phyloP scores from a whole-genome alignment of 1,140 invertebrate species.

The Eupeodes corollae region DNA sequence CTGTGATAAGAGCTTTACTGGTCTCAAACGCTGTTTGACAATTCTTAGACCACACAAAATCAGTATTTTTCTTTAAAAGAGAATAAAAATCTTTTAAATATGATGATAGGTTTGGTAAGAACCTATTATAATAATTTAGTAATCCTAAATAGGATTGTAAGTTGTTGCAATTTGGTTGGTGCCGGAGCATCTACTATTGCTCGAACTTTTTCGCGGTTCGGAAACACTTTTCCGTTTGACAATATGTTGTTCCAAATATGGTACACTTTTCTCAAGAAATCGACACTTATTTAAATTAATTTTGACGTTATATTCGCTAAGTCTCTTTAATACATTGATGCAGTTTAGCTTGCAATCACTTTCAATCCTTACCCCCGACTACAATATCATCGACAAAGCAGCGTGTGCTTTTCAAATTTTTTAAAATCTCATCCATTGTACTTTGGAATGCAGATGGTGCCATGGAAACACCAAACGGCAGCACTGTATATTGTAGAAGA shows the following conservation, averaged over 20 bases:
- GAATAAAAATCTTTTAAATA: too few species aligned
- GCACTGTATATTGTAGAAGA: constrained; percentile 16
- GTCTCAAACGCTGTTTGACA: constrained; percentile 7
- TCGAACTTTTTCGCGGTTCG: constrained; percentile 27
- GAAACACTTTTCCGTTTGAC: constrained; percentile 26
- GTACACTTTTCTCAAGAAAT: too few species aligned
- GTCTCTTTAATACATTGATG: too few species aligned
- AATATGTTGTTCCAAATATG: too few species aligned
- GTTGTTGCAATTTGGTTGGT: constrained; percentile 25
- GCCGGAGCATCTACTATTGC: constrained; percentile 27
- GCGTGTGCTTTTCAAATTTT: constrained; percentile 5
- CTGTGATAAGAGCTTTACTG: constrained; percentile 8
- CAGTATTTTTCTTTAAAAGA: too few species aligned
- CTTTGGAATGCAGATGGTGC: constrained; percentile 28
- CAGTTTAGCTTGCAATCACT: too few species aligned
- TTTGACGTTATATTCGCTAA: too few species aligned
- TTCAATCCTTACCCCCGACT: too few species aligned
- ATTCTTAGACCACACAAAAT: constrained; percentile 10
- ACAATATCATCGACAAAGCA: constrained; percentile 17
- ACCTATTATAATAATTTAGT: constrained; percentile 29
- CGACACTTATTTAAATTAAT: too few species aligned
- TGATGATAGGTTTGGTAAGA: too few species aligned
- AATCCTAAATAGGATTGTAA: constrained; percentile 30
- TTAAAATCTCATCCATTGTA: constrained; percentile 14
- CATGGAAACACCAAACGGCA: constrained; percentile 26